Base-by-base conservation (phyloP, 1,140 invertebrate genomes). In the Zaprionus davidi region DNA sequence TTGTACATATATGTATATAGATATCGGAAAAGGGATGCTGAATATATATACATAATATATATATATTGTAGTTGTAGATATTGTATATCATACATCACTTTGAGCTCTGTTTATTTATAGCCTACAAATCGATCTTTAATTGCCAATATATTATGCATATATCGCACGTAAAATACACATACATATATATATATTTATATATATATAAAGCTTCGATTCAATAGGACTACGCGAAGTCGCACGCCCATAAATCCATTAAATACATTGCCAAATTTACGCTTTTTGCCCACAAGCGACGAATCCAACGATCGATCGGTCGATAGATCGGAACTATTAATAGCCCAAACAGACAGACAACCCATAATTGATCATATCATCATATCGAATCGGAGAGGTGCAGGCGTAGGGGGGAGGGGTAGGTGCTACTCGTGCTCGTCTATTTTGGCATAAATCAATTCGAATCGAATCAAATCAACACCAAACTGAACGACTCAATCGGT, bases 401-500 rank as follows among this genome's bases (percentile, higher is more conserved):
- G 9, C 2, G 11, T 28, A 13, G n/a, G 13, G 38, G 46, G 24
- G 53, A 15, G 4, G 15, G 62, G 15, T 20, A 26, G 26, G 7
- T 46, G 7, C n/a, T 46, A 46, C 41, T 4, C n/a, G 41, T 34
- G 31, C 26, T 24, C 56, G 56, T 70, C 31, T 70, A 62, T 63
- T 74, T 62, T 38, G 51, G 65, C 64, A 76, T 79, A 79, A 68
- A 79, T 65, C 53, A 66, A 66, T 41, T 66, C 36, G 55, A 56
- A 66, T 41, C 51, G 49, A 66, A 66, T 79, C 63, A 79, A 77
- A 79, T 76, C 78, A 76, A 76, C 76, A 72, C 76, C 66, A 41
- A 46, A 9, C 2, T 59, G 60, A 64, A 77, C 69, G 26, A 55
- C 74, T 79, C 78, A 77, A 79, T 76, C 55, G 65, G 5, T 46